These are phyloP conservation scores for Tetropium fuscum DNA, from an alignment of 2,888 invertebrate genomes.

Conservation along the genomic window DNA sequence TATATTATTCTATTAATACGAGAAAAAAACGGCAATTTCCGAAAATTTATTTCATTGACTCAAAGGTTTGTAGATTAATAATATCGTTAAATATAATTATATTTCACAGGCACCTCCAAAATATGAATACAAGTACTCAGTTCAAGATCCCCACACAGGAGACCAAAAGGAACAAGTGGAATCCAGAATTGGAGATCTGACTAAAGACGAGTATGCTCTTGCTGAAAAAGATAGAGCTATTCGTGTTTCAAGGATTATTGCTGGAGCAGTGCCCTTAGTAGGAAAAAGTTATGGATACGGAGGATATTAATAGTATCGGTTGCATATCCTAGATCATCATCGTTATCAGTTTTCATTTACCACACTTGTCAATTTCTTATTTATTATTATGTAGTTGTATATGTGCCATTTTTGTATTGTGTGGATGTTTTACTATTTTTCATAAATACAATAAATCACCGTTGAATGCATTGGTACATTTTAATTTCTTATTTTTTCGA, in stretches of 20 bases:
- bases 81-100: neutral
- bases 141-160: slow-evolving; percentile 47
- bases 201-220: slow-evolving; percentile 63
- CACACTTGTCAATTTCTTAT: too few species aligned
- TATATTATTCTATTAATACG: neutral
- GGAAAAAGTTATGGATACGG: too few species aligned
- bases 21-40: neutral
- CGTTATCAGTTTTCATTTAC: too few species aligned
- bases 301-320: too few species aligned
- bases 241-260: slow-evolving; percentile 57
- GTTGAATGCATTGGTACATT: too few species aligned
- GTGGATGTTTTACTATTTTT: too few species aligned
- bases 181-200: slow-evolving; percentile 42
- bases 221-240: slow-evolving; percentile 69
- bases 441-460: too few species aligned
- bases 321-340: too few species aligned
- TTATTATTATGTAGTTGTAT: too few species aligned
- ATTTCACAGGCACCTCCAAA: slow-evolving; percentile 42
- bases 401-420: too few species aligned
- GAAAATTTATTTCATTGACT: neutral
- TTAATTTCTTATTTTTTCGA: too few species aligned
- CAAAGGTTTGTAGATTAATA: neutral
- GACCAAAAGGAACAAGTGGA: slow-evolving; percentile 48
- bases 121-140: slow-evolving; percentile 50
- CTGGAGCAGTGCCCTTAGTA: slow-evolving; percentile 73